Percentiles rank a stretch among this genome's conserved stretches.
Conservation (phyloP, 2,888 invertebrate species). For the Hoplodrina ambigua region DNA sequence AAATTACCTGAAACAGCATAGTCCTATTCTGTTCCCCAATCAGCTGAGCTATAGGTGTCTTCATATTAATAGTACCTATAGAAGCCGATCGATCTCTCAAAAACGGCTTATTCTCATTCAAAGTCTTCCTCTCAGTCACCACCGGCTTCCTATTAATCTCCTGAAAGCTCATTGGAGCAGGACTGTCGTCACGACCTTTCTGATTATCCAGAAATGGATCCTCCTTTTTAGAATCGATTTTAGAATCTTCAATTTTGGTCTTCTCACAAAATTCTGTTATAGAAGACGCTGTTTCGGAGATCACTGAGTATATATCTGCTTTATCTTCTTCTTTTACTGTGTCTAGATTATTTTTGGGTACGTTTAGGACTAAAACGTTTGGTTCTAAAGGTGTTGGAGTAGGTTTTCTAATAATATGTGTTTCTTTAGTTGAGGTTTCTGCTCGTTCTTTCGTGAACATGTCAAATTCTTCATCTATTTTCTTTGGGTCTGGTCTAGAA, state of each 20-base stretch:
- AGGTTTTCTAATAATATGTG: conserved; percentile 68
- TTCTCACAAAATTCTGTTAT: conserved; percentile 73
- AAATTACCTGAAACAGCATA: conserved; percentile 96
- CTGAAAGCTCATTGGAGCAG: conserved; percentile 73
- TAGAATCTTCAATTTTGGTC: conserved; percentile 39
- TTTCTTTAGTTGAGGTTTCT: conserved; percentile 64
- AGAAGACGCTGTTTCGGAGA: conserved; percentile 77
- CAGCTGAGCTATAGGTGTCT: conserved; percentile 86
- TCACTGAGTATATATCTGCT: conserved; percentile 72
- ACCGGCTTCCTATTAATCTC: conserved; percentile 75
- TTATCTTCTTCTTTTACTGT: conserved; percentile 85
- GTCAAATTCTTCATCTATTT: conserved; percentile 87
- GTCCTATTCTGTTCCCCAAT: conserved; percentile 95
- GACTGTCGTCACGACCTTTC: conserved; percentile 51
- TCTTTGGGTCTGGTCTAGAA: conserved; percentile 65
- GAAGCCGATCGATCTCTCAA: conserved; percentile 91
- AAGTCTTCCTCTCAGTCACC: conserved; percentile 59
- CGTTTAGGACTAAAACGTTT: conserved; percentile 74
- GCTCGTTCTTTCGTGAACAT: conserved; percentile 86
- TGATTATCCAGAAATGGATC: conserved; percentile 45
- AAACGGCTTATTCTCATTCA: conserved; percentile 85
- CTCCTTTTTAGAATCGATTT: conserved; percentile 45
- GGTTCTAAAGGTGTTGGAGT: conserved; percentile 76
- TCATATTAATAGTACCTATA: conserved; percentile 89
- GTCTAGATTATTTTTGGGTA: conserved; percentile 80